Evolutionary conservation across 2,888 invertebrate species (phyloP).

Genomic region (Troglohyphantes excavatus): DNA sequence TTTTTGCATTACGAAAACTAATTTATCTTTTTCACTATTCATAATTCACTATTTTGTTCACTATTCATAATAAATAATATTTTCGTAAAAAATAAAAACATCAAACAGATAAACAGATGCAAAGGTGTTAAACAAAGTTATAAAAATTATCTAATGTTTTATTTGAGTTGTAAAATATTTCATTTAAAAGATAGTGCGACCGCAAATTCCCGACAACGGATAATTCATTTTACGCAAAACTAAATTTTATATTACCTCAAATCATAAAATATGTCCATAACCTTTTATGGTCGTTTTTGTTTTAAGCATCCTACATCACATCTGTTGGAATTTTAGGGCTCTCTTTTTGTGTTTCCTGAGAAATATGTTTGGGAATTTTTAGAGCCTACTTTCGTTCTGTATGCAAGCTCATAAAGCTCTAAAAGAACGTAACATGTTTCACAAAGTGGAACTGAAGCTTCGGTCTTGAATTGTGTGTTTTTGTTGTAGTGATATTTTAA

Average conservation of each 20-base stretch:
- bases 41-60: too few relatives aligned
- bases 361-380: background rate
- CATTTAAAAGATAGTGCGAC: background rate
- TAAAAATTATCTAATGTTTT: background rate
- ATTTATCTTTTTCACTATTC: too few relatives aligned
- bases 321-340: slow-evolving; percentile 3
- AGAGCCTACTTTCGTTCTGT: background rate
- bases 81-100: too few relatives aligned
- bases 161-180: background rate
- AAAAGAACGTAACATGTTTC: background rate
- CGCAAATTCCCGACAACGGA: background rate
- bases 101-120: too few relatives aligned
- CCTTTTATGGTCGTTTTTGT: background rate
- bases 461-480: background rate
- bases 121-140: too few relatives aligned
- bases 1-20: too few relatives aligned
- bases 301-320: background rate
- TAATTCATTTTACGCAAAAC: background rate
- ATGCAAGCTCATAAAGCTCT: background rate
- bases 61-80: too few relatives aligned
- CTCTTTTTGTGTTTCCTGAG: slow-evolving; percentile 9
- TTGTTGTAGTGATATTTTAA: background rate
- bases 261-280: background rate
- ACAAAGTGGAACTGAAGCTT: background rate
- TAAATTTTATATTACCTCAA: background rate